These are phyloP conservation scores for Podargus strigoides DNA, from an alignment of 2,797 vertebrate genomes.

Conservation along the genomic window DNA sequence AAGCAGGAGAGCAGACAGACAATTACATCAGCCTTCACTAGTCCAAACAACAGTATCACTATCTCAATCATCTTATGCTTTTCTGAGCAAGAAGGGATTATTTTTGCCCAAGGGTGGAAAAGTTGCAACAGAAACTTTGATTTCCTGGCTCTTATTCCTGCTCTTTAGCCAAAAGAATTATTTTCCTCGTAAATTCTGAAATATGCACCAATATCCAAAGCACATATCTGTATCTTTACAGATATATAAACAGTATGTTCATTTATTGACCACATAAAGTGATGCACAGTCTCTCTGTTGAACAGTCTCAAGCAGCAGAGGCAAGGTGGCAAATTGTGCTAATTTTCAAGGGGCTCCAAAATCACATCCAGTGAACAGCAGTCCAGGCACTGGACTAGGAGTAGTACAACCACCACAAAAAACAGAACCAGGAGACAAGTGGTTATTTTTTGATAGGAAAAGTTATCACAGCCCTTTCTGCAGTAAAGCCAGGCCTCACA, in stretches of 20 bases:
- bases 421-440: neutral
- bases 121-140: neutral
- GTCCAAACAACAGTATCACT: neutral
- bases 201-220: neutral
- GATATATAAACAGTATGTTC: neutral
- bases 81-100: neutral
- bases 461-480: neutral
- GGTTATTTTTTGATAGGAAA: neutral
- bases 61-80: accelerated
- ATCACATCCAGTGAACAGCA: neutral
- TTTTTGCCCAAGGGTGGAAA: neutral
- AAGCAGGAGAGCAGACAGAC: neutral
- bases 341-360: neutral
- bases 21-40: neutral
- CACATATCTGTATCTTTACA: neutral
- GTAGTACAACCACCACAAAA: neutral
- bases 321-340: neutral
- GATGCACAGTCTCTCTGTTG: neutral
- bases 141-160: neutral
- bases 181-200: neutral
- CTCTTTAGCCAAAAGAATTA: neutral
- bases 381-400: neutral
- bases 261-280: neutral
- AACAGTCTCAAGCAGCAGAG: neutral
- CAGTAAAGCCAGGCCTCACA: neutral